phyloP scores from a whole-genome alignment of 1,140 invertebrate species.

The Asbolus verrucosus region DNA sequence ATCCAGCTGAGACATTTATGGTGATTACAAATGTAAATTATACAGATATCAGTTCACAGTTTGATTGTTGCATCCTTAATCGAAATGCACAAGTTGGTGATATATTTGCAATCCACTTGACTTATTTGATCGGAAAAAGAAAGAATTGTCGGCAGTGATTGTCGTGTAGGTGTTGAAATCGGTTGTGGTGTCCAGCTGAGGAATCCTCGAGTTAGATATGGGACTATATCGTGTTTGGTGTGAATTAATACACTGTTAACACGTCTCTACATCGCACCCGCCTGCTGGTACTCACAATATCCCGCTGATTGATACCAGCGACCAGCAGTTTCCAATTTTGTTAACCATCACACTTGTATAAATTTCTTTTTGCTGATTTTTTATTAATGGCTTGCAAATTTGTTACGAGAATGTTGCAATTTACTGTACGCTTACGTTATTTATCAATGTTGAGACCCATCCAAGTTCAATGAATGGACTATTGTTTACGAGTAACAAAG shows the following conservation, averaged over 20 bases:
- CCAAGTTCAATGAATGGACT: neutral
- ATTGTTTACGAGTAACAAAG: constrained; percentile 34
- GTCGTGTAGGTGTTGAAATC: constrained; percentile 43
- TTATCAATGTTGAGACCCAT: neutral
- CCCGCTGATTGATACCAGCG: constrained; percentile 41
- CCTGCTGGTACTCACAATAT: constrained; percentile 43
- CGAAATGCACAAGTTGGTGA: constrained; percentile 29
- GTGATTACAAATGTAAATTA: constrained; percentile 45
- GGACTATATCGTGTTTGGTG: constrained; percentile 42
- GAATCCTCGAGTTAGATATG: constrained; percentile 38
- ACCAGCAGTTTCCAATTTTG: constrained; percentile 40
- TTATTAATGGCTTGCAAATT: neutral
- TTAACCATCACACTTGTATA: constrained; percentile 29
- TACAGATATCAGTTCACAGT: constrained; percentile 3
- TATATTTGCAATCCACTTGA: constrained; percentile 29
- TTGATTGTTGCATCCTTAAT: constrained; percentile 34
- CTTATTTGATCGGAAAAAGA: neutral
- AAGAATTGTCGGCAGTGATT: constrained; percentile 14
- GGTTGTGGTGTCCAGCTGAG: constrained; percentile 33
- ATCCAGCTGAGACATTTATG: constrained; percentile 37
- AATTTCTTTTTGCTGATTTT: neutral
- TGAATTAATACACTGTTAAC: constrained; percentile 42
- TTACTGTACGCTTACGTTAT: neutral
- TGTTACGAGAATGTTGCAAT: neutral
- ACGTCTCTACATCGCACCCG: no score